A percentile compares a stretch with the other conserved stretches of the same genome.
Conservation (phyloP, 2,113 vertebrate species). For the Thalassarche chlororhynchos region DNA sequence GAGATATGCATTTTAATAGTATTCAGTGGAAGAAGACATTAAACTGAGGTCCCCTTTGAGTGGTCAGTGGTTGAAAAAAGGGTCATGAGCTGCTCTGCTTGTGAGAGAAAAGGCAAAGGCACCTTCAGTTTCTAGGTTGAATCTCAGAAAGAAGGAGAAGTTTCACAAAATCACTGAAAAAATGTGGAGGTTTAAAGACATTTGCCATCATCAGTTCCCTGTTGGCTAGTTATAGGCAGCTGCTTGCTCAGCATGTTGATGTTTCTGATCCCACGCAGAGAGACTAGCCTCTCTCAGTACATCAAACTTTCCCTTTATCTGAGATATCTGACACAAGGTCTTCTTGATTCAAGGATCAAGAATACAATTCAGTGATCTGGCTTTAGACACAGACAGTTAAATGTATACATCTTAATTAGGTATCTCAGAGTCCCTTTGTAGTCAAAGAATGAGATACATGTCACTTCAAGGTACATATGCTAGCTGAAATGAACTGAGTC, state of each 20-base stretch:
- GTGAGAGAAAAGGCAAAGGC: background rate
- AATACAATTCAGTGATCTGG: background rate
- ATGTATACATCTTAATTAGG: background rate
- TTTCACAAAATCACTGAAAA: background rate
- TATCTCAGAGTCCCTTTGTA: background rate
- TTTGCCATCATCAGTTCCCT: background rate
- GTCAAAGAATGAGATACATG: background rate
- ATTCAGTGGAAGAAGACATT: background rate
- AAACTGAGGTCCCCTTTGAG: background rate
- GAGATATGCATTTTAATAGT: background rate
- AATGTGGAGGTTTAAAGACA: background rate
- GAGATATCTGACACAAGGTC: background rate
- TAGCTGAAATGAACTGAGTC: background rate
- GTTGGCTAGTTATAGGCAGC: background rate
- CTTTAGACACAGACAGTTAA: background rate
- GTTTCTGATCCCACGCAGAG: background rate
- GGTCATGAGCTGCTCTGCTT: background rate
- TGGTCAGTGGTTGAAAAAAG: background rate
- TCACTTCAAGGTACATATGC: background rate
- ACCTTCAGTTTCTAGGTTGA: background rate
- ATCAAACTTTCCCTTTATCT: background rate
- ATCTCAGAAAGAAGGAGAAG: background rate
- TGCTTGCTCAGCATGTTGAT: background rate
- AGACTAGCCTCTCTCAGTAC: background rate
- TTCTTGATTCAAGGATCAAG: background rate